These are phyloP conservation scores for Anhinga anhinga DNA, from an alignment of 2,113 vertebrate species.

Conservation along the genomic window DNA sequence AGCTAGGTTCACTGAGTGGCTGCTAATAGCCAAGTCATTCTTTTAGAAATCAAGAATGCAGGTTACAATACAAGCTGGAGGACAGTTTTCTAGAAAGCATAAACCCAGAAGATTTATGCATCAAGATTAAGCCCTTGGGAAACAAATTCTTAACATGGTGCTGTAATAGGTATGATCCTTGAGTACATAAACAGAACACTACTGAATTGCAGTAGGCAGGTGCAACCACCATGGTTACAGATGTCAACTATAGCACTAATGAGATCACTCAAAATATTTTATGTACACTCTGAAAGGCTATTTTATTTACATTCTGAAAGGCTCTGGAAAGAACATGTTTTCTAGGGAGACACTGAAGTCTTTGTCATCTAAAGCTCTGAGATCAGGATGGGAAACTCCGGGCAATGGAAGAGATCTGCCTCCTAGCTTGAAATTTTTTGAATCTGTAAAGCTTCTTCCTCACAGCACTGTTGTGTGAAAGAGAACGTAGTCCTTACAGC, in stretches of 20 bases:
- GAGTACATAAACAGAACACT: neutral
- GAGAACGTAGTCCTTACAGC: neutral
- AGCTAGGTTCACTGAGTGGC: neutral
- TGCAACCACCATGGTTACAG: neutral
- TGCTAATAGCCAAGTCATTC: neutral
- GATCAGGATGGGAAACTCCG: neutral
- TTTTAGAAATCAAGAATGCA: neutral
- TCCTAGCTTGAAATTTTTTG: neutral
- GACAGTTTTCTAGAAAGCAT: neutral
- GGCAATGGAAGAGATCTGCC: neutral
- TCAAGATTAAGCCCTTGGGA: neutral
- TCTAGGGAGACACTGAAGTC: neutral
- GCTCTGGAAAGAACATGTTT: neutral
- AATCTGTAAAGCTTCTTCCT: neutral
- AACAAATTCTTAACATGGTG: neutral
- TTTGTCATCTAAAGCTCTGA: neutral
- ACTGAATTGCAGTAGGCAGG: neutral
- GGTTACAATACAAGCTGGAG: neutral
- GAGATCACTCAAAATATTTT: neutral
- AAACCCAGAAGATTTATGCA: neutral
- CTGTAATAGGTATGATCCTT: neutral
- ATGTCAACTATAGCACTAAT: neutral
- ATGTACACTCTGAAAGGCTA: neutral
- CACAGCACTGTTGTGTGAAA: neutral
- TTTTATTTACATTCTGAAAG: neutral